Conservation (phyloP, 1,140 invertebrate genomes). For the Rhyacophila brunnea region DNA sequence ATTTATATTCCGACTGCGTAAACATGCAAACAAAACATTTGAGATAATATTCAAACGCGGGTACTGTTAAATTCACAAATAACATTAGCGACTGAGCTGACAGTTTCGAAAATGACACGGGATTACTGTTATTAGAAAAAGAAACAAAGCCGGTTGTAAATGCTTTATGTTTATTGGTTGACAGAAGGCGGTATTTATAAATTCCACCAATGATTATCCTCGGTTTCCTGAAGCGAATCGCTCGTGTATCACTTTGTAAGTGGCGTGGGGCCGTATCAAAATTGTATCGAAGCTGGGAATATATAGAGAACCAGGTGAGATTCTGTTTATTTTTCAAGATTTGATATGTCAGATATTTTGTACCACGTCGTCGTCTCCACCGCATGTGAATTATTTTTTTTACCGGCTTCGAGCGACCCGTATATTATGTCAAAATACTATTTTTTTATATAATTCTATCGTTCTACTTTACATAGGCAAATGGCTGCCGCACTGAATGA, state of each 20-base stretch:
- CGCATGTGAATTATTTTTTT: neutral
- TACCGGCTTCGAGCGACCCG: neutral
- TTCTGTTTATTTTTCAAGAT: conserved; percentile 14
- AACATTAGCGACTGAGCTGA: too few species aligned
- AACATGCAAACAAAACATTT: too few species aligned
- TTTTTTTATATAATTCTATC: conserved; percentile 19
- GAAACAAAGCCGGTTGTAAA: conserved; percentile 17
- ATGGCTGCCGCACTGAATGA: conserved; percentile 52
- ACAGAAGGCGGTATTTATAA: conserved; percentile 27
- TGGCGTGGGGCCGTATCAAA: conserved; percentile 24
- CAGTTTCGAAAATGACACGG: too few species aligned
- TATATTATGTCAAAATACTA: conserved; percentile 4
- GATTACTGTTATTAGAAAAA: conserved; percentile 7
- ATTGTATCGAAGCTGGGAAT: conserved; percentile 23
- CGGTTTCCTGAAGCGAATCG: conserved; percentile 11
- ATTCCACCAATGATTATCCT: conserved; percentile 22
- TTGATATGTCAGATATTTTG: conserved; percentile 18
- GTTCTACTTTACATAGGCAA: conserved; percentile 42
- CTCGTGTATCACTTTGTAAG: conserved; percentile 16
- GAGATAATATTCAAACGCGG: too few species aligned
- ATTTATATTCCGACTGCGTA: too few species aligned
- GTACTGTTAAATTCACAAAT: too few species aligned
- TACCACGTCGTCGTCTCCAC: neutral
- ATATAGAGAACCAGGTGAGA: conserved; percentile 21
- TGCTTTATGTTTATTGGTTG: conserved; percentile 25